phyloP scores from a whole-genome alignment of 2,113 vertebrate genomes.

The Sus scrofa region DNA sequence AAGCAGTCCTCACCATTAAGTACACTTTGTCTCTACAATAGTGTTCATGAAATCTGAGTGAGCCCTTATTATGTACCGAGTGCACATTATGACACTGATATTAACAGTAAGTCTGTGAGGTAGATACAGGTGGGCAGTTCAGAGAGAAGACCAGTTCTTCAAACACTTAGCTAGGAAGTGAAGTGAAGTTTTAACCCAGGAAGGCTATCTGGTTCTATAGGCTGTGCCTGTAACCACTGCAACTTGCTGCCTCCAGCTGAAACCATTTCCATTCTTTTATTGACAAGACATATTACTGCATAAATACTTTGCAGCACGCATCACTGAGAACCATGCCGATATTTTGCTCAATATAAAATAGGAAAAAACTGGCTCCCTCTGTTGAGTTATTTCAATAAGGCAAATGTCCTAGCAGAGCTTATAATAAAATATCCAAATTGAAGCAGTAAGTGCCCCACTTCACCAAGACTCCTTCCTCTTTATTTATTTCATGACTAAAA shows the following conservation, averaged over 20 bases:
- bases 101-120: background rate
- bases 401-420: background rate
- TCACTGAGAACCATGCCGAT: background rate
- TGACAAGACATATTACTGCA: background rate
- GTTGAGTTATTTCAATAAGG: background rate
- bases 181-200: background rate
- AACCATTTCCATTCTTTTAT: background rate
- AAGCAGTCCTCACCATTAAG: background rate
- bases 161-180: background rate
- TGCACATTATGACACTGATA: background rate
- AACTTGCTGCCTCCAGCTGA: background rate
- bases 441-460: background rate
- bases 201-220: background rate
- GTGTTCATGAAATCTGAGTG: background rate
- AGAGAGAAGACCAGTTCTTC: background rate
- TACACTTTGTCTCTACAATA: background rate
- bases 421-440: background rate
- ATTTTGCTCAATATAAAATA: background rate
- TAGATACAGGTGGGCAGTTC: background rate
- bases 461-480: background rate
- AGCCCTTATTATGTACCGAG: background rate
- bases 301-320: background rate
- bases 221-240: background rate
- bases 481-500: background rate
- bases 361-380: background rate